Evolutionary conservation across 2,888 invertebrate genomes (phyloP), one percentile per base, ranked within the genome.

Genomic region (Tinea pellionella): DNA sequence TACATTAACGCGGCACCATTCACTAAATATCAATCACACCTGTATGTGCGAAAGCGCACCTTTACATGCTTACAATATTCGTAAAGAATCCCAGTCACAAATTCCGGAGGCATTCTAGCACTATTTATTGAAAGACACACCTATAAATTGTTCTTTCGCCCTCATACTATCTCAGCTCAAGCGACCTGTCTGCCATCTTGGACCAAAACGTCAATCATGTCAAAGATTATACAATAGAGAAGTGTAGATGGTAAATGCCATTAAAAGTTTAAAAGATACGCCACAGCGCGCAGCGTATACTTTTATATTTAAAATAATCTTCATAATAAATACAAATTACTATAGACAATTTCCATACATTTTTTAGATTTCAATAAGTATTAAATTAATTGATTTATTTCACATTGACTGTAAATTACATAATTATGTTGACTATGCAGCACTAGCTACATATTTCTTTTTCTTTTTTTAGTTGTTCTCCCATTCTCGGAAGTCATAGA

Each of bases 181-280:
- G 89, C 88, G 89, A 89, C 89, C 89, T 89, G 89, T 89, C 92
- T 90, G 92, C 92, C 92, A 92, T 93, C 91, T 92, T 92, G 91
- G 87, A 89, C 86, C 79, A 83, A 88, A 89, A 91, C 91, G 91
- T 92, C 91, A 92, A 78, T 81, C 78, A 75, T 70, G 68, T 67
- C 79, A 82, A 69, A 82, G 80, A 80, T 56, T 70, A 64, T 41
- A 15, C 16, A 42, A 58, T 32, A 24, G 32, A 24, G 16, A 37
- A 37, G 4, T 30, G 37, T 16, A 58, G 37, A 18, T 37, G 13
- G 56, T 13, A 30, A 18, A 30, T 56, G 8, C 11, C 18, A 6
- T 56, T 56, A 19, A 30, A 56, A n/a, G n/a, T n/a, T n/a, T n/a
- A n/a, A 24, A 53, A 13, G 15, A 24, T 53, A n/a, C n/a, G n/a